Base-by-base conservation (phyloP, 2,888 invertebrate species). In the Resseliella maxima region DNA sequence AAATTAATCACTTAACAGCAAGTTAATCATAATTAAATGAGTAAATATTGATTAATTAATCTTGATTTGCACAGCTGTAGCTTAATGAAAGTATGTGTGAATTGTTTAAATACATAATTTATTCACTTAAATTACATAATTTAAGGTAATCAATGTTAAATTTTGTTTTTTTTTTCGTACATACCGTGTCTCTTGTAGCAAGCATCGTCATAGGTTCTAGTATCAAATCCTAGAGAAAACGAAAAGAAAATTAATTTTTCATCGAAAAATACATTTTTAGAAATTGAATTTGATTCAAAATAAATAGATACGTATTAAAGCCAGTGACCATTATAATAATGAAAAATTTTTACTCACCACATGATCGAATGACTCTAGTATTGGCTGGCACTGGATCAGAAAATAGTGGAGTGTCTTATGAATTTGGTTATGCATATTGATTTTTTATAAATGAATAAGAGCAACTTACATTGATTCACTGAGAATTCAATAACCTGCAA, bases 341-440 rank as follows among this genome's bases (percentile, higher is more conserved):
- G 12, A 41, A 41, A 41, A 41, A 41, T 41, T 41, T 12, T 41
- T 41, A 41, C 41, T n/a, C n/a, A n/a, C 46, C 46, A 18, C 46
- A 50, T 18, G 46, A 50, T 2, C 46, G 46, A 18, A 50, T 50
- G 46, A 59, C 59, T n/a, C 59, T 1, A 0, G 24, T 24, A 59
- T 59, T 59, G 5, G 59, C 59, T 59, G 59, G 59, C 59, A 59
- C 59, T 59, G 59, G 59, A 59, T 59, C 59, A 59, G 59, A 59
- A 24, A 59, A 59, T 3, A 59, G 59, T 24, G 59, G 59, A 24
- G 59, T 8, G 59, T 59, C 59, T 59, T 59, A 24, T 24, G 5
- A 6, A 8, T 59, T 24, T 59, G 59, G 59, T 59, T 59, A 24
- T 3, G 59, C 59, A 59, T 8, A 41, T 8, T 41, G 6, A 12